Conservation (phyloP, 2,113 vertebrate genomes). For the Colaptes auratus region DNA sequence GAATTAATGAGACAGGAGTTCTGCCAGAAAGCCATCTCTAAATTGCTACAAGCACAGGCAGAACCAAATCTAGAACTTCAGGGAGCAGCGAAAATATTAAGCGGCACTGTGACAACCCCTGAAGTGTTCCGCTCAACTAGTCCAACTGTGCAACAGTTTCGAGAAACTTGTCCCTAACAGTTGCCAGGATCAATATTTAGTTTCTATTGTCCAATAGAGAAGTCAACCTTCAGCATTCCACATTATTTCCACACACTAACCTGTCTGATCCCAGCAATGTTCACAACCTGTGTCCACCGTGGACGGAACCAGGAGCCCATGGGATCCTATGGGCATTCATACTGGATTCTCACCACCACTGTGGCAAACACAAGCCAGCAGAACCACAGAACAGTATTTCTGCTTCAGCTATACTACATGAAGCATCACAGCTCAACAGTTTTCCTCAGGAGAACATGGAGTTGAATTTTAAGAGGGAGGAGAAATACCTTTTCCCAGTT, state of each 20-base stretch:
- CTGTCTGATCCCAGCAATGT: accelerated
- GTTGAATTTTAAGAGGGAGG: not conserved
- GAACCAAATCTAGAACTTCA: accelerated
- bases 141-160: accelerated
- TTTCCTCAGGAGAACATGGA: not conserved
- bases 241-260: accelerated
- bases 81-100: not conserved
- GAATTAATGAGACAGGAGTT: accelerated
- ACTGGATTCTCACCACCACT: accelerated
- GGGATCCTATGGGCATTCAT: accelerated
- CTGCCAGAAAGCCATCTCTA: not conserved
- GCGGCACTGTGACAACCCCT: not conserved
- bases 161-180: not conserved
- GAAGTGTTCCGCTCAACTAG: not conserved
- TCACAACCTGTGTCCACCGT: accelerated
- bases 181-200: not conserved
- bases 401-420: accelerated
- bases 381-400: not conserved
- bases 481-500: not conserved
- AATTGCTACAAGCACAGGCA: accelerated
- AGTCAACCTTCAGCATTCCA: not conserved
- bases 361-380: accelerated
- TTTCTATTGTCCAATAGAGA: not conserved
- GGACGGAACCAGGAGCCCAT: not conserved
- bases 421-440: not conserved